Conservation (phyloP, 2,797 vertebrate genomes). For the Morus bassanus region DNA sequence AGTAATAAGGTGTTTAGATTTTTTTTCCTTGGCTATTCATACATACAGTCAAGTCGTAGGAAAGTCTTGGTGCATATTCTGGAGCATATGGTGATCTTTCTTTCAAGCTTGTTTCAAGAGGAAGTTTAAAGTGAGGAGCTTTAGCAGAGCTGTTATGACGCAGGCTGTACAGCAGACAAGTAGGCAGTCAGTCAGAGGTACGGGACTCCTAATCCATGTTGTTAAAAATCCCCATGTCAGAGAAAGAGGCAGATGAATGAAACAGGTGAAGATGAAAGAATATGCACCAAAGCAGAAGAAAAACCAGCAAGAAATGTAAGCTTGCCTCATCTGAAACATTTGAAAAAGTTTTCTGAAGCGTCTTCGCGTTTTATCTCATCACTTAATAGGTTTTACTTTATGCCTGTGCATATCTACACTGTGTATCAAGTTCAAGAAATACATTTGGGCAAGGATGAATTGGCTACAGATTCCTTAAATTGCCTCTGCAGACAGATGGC, state of each 20-base stretch:
- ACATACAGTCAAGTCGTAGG: not conserved
- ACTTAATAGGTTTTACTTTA: not conserved
- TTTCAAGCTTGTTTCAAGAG: not conserved
- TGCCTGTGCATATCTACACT: rapidly evolving
- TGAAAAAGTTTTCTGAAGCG: not conserved
- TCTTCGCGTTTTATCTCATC: not conserved
- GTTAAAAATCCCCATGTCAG: not conserved
- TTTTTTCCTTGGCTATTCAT: not conserved
- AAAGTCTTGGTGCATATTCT: not conserved
- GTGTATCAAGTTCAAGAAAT: not conserved
- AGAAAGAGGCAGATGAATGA: not conserved
- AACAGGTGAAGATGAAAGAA: not conserved
- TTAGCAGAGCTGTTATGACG: not conserved
- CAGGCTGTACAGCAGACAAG: not conserved
- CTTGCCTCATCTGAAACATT: not conserved
- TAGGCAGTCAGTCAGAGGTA: not conserved
- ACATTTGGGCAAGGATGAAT: not conserved
- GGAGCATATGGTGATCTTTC: not conserved
- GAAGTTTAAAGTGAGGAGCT: not conserved
- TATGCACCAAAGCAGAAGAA: not conserved
- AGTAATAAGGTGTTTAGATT: not conserved
- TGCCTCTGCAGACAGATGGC: not conserved
- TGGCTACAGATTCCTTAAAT: not conserved
- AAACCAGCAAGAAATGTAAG: not conserved
- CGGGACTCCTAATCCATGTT: not conserved